Conservation (phyloP, 30 jellyfish, hydroid and myxozoan genomes). For the Cassiopea xamachana region DNA sequence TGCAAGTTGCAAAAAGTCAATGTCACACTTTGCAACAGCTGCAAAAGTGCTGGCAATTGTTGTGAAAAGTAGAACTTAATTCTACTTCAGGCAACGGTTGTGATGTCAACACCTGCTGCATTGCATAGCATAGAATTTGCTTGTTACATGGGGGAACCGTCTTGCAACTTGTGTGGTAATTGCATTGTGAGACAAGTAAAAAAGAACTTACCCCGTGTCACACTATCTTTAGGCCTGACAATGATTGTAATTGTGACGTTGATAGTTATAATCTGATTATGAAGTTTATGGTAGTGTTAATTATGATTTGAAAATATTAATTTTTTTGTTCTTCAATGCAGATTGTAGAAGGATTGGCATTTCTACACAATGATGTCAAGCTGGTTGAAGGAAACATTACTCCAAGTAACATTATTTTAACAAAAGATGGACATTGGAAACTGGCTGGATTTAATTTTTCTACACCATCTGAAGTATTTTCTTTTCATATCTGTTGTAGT, state of each 20-base stretch:
- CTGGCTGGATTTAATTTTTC: conserved; percentile 92
- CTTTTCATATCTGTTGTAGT: too few relatives aligned
- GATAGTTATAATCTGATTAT: too few relatives aligned
- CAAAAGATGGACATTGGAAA: conserved; percentile 96
- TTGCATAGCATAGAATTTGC: not conserved
- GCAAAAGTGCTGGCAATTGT: not conserved
- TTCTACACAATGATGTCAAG: conserved; percentile 89
- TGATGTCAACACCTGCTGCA: not conserved
- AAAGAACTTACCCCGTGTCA: not conserved
- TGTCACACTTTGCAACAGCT: too few relatives aligned
- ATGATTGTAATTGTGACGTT: too few relatives aligned
- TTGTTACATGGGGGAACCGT: not conserved
- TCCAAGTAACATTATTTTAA: conserved; percentile 70
- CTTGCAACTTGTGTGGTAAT: not conserved
- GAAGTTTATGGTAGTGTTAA: not conserved
- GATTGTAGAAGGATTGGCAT: conserved; percentile 92
- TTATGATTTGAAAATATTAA: not conserved
- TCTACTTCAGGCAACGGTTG: not conserved
- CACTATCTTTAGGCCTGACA: not conserved
- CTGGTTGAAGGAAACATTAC: conserved; percentile 85
- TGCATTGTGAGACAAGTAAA: not conserved
- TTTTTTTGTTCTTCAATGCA: not conserved
- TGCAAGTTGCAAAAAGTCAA: not conserved
- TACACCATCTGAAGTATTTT: conserved; percentile 54
- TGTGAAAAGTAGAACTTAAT: not conserved